Conservation (phyloP, 2,797 vertebrate species). For the Acestrorhynchus altus region DNA sequence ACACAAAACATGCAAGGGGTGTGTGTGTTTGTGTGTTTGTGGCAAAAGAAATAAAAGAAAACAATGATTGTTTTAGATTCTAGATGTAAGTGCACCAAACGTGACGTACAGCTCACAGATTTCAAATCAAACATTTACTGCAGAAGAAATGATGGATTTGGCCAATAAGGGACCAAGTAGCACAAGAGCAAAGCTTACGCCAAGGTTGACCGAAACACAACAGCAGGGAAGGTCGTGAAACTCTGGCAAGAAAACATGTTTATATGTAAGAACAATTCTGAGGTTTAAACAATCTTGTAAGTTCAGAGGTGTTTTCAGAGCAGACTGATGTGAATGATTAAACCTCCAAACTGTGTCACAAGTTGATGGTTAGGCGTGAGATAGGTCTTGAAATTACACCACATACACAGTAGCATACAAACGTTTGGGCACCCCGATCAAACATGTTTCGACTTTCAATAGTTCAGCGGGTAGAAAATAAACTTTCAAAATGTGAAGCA, state of each 20-base stretch:
- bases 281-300: constrained; percentile 5
- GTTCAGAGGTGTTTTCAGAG: constrained; percentile 42
- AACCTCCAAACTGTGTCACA: too few relatives aligned
- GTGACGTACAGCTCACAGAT: not conserved
- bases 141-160: not conserved
- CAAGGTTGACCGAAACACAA: not conserved
- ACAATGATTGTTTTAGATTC: not conserved
- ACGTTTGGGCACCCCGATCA: not conserved
- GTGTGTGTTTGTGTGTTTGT: too few relatives aligned
- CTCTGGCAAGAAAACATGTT: too few relatives aligned
- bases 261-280: not conserved
- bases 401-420: not conserved
- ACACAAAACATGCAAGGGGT: constrained; percentile 46
- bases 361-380: not conserved
- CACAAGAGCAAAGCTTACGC: not conserved
- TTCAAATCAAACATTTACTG: not conserved
- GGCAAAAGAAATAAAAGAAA: not conserved
- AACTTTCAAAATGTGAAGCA: too few relatives aligned
- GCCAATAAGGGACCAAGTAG: not conserved
- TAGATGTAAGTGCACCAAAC: not conserved
- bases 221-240: not conserved
- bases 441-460: too few relatives aligned
- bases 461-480: too few relatives aligned
- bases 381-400: not conserved
- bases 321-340: constrained; percentile 30